Conservation (phyloP, 2,797 vertebrate species). For the Merluccius polli region DNA sequence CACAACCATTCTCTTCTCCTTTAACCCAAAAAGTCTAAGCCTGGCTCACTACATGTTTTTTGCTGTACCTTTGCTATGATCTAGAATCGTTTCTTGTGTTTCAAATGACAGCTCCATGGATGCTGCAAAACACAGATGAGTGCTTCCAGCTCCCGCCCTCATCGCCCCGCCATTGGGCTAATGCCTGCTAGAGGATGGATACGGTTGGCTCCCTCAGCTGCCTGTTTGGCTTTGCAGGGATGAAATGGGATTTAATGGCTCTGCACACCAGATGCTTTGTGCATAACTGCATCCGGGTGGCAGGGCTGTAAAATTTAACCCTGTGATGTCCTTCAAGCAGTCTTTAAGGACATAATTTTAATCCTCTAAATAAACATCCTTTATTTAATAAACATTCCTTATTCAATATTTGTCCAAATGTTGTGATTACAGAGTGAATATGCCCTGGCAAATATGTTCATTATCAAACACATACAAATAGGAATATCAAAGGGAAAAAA, state of each 20-base stretch:
- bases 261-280: constrained; percentile 69
- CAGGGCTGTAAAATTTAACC: constrained; percentile 69
- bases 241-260: constrained; percentile 72
- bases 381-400: not conserved
- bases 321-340: constrained; percentile 45
- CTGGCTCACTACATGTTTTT: constrained; percentile 44
- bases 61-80: constrained; percentile 40
- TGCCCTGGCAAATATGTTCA: not conserved
- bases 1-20: constrained; percentile 55
- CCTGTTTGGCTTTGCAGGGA: constrained; percentile 69
- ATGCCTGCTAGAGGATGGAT: constrained; percentile 35
- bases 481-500: constrained; percentile 7
- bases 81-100: constrained; percentile 60
- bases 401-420: not conserved
- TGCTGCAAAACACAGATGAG: constrained; percentile 72
- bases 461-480: not conserved
- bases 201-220: constrained; percentile 61
- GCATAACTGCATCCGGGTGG: constrained; percentile 73
- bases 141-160: constrained; percentile 56
- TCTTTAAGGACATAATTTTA: constrained; percentile 1
- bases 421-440: not conserved
- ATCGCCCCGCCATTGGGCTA: constrained; percentile 60
- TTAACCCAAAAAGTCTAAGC: constrained; percentile 38
- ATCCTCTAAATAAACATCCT: not conserved
- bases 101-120: constrained; percentile 67